Conservation (phyloP, 2,888 invertebrate species). For the Acronicta psi region DNA sequence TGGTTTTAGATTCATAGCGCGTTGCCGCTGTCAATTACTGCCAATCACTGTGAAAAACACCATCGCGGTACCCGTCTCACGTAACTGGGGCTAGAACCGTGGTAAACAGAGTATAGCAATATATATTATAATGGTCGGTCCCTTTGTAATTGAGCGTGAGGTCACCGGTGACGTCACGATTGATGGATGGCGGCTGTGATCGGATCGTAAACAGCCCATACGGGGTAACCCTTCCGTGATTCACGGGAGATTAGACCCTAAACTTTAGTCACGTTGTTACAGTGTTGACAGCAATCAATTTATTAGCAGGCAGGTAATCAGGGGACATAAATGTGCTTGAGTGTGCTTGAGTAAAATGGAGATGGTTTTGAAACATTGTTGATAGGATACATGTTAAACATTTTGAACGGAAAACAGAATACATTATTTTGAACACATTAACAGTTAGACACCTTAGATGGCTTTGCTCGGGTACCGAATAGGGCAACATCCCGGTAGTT, state of each 20-base stretch:
- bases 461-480: no score
- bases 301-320: not conserved
- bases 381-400: no score
- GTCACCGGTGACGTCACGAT: constrained; percentile 48
- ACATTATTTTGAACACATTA: no score
- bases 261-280: constrained; percentile 6
- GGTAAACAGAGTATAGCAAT: constrained; percentile 24
- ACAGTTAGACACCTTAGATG: no score
- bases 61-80: constrained; percentile 38
- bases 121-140: constrained; percentile 17
- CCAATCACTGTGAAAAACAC: constrained; percentile 57
- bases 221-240: constrained; percentile 35
- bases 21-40: constrained; percentile 56
- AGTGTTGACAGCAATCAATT: not conserved
- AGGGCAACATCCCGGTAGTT: no score
- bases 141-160: constrained; percentile 60
- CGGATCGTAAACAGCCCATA: constrained; percentile 44
- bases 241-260: constrained; percentile 25
- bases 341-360: no score
- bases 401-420: no score
- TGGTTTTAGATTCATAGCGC: constrained; percentile 45
- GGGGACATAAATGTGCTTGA: not conserved
- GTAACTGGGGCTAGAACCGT: constrained; percentile 39
- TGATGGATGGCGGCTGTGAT: constrained; percentile 59
- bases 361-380: no score